Evolutionary conservation across 1,140 invertebrate species (phyloP).

Genomic region (Agrilus planipennis): DNA sequence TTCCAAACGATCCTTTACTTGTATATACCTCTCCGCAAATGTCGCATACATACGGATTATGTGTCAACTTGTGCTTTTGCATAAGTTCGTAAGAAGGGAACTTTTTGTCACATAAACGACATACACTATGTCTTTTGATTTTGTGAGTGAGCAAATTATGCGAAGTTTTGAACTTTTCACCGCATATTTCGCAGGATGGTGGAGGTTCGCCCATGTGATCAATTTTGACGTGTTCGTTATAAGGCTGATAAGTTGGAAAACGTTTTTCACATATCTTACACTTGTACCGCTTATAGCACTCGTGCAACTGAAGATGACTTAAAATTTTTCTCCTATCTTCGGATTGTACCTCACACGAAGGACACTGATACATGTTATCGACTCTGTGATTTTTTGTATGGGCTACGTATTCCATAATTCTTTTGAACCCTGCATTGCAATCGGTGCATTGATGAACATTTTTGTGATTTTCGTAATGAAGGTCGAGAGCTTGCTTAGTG

Average conservation of each 20-base stretch:
- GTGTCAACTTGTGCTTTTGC: too few relatives aligned
- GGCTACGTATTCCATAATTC: not conserved
- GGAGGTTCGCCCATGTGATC: slow-evolving; percentile 21
- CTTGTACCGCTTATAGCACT: not conserved
- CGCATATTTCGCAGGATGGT: slow-evolving; percentile 2
- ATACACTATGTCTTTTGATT: not conserved
- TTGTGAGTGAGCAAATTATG: too few relatives aligned
- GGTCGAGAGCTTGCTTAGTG: slow-evolving; percentile 10
- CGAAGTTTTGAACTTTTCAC: not conserved
- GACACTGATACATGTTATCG: slow-evolving; percentile 7
- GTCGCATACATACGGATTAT: too few relatives aligned
- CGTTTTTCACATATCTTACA: slow-evolving; percentile 13
- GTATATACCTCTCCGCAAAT: too few relatives aligned
- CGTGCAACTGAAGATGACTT: not conserved
- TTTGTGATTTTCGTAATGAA: slow-evolving; percentile 12
- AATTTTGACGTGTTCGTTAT: slow-evolving; percentile 42
- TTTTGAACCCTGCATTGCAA: not conserved
- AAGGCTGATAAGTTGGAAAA: slow-evolving; percentile 15
- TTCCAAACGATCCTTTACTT: too few relatives aligned
- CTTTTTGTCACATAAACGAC: too few relatives aligned
- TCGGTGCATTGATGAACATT: not conserved
- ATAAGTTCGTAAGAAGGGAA: too few relatives aligned
- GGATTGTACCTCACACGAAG: not conserved
- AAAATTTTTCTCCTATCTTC: not conserved
- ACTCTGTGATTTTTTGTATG: not conserved